Evolutionary conservation across 2,888 invertebrate genomes (phyloP), one percentile per base, ranked within the genome.

Genomic region (Kuschelorhynchus macadamiae): DNA sequence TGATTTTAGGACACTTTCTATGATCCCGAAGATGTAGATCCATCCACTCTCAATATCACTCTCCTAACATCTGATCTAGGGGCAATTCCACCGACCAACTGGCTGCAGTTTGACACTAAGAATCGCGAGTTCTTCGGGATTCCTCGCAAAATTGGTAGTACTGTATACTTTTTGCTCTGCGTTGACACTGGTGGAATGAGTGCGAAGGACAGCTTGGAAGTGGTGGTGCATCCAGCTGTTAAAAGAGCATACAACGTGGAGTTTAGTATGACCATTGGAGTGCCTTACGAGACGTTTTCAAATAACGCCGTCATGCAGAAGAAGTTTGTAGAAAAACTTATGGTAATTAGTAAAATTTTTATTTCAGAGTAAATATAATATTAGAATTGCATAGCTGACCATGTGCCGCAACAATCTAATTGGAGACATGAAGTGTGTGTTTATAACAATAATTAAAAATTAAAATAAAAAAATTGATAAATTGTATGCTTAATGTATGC

Each of bases 71-170:
- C 88, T 72, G 92, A 94, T 75, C 87, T 92, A 62, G 87, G 88
- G 3, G 87, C 88, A 49, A 85, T 95, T 20, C 88, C 89, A 4
- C 78, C 87, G 0, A 86, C 88, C 11, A 90, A 92, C 80, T 97
- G 97, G 96, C 83, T 97, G 71, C 95, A 95, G 82, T 95, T 96
- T 80, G 95, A 97, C 81, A 86, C 87, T 1, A 92, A 92, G 77
- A 95, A 94, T 84, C 92, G 94, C 78, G 95, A 94, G 84, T 93
- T 97, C 84, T 94, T 90, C 80, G 96, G 96, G 0, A 87, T 97
- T 56, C 85, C 88, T 0, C 85, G 85, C 1, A 92, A 96, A 80
- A 87, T 88, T 16, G 93, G 94, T 25, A 87, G 88, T 11, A 89
- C 90, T 71, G 92, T 92, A 75, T 96, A 94, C 79, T 90, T 93